Conservation (phyloP, 2,888 invertebrate species). For the Polietes domitor region DNA sequence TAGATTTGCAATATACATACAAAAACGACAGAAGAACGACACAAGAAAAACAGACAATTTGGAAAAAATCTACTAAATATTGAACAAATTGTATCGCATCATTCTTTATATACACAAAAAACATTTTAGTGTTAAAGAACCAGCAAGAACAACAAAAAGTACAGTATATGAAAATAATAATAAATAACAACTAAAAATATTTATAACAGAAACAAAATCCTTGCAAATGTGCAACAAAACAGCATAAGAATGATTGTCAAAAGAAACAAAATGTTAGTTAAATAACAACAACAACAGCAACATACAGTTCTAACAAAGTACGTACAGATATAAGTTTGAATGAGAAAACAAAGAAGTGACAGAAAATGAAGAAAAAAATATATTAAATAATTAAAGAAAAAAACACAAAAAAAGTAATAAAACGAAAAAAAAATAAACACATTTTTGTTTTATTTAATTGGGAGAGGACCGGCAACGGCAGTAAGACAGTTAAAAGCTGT, state of each 20-base stretch:
- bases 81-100: slow-evolving; percentile 6
- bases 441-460: no score
- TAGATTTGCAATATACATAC: slow-evolving; percentile 42
- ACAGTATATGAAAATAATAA: slow-evolving; percentile 44
- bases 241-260: slow-evolving; percentile 42
- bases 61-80: background rate
- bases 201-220: slow-evolving; percentile 27
- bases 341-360: slow-evolving; percentile 38
- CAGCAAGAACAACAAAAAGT: slow-evolving; percentile 44
- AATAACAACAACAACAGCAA: slow-evolving; percentile 20
- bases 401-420: slow-evolving; percentile 43
- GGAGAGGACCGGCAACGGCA: no score
- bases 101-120: slow-evolving; percentile 33
- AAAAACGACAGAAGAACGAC: no score
- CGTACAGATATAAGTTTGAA: slow-evolving; percentile 53
- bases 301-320: slow-evolving; percentile 49
- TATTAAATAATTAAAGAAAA: slow-evolving; percentile 47
- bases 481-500: no score
- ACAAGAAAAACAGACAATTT: slow-evolving; percentile 27
- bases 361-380: slow-evolving; percentile 50
- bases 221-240: slow-evolving; percentile 35
- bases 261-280: background rate
- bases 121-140: slow-evolving; percentile 52
- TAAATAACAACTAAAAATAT: slow-evolving; percentile 29
- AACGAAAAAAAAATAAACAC: slow-evolving; percentile 26